Percentiles rank a stretch among this genome's conserved stretches.
Conservation (phyloP, 2,888 invertebrate genomes). For the Harpalus rufipes region DNA sequence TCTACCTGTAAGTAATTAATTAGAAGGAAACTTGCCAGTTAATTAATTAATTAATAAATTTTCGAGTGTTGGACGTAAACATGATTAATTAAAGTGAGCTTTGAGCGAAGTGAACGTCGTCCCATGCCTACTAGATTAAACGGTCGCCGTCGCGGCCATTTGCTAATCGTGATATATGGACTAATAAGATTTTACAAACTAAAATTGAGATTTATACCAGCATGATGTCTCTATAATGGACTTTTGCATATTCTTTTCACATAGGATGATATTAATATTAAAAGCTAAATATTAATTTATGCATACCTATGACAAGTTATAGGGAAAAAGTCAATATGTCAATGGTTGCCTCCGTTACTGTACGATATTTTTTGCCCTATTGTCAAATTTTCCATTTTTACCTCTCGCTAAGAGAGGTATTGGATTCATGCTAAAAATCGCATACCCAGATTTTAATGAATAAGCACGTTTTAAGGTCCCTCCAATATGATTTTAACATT, state of each 20-base stretch:
- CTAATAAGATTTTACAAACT: conserved; percentile 1
- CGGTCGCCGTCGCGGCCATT: neutral
- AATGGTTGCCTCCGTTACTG: too few species aligned
- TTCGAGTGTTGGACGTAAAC: conserved; percentile 55
- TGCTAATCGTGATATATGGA: neutral
- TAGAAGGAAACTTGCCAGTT: conserved; percentile 38
- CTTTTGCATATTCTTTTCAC: neutral
- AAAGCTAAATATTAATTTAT: neutral
- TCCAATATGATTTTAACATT: too few species aligned
- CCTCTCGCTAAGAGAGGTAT: too few species aligned
- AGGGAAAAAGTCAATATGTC: too few species aligned
- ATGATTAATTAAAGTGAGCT: conserved; percentile 50
- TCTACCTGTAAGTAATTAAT: conserved; percentile 52
- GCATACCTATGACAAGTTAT: too few species aligned
- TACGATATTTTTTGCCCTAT: too few species aligned
- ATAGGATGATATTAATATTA: neutral
- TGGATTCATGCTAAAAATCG: too few species aligned
- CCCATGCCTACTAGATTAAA: conserved; percentile 7
- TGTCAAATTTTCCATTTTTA: too few species aligned
- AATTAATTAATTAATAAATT: conserved; percentile 60
- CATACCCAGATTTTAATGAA: too few species aligned
- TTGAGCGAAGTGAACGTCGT: neutral
- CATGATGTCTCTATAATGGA: neutral
- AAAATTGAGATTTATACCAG: neutral
- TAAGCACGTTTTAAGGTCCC: too few species aligned